A percentile compares a stretch with the other conserved stretches of the same genome.
These are phyloP conservation scores for Gerris lacustris DNA, from an alignment of 2,888 invertebrate species.

Conservation along the genomic window DNA sequence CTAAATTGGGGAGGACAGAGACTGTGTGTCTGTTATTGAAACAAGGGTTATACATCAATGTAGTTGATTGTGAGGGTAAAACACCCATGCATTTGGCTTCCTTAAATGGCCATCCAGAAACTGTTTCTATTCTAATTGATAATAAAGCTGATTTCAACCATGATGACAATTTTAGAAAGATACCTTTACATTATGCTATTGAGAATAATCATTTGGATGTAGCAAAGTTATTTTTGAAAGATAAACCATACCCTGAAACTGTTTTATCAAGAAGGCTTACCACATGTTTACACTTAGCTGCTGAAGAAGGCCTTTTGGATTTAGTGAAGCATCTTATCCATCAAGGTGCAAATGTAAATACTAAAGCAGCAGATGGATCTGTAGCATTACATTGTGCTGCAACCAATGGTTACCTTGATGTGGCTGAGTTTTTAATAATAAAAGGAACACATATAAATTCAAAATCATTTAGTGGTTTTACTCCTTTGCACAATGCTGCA, in stretches of 20 bases:
- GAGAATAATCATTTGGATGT: background rate
- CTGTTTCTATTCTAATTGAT: background rate
- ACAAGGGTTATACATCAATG: background rate
- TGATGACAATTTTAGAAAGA: background rate
- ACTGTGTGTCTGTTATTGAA: background rate
- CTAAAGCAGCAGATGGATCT: slow-evolving; percentile 10
- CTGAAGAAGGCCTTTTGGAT: background rate
- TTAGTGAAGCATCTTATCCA: background rate
- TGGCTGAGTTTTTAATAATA: slow-evolving; percentile 25
- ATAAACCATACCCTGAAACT: background rate
- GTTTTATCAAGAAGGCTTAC: background rate
- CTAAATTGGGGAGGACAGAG: background rate
- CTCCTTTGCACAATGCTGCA: slow-evolving; percentile 23
- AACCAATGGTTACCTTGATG: slow-evolving; percentile 17
- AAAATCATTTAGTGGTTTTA: slow-evolving; percentile 13
- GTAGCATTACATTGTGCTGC: slow-evolving; percentile 25
- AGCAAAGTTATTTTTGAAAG: background rate
- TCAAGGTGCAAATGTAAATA: slow-evolving; percentile 24
- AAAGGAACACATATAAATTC: slow-evolving; percentile 23
- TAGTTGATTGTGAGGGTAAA: background rate
- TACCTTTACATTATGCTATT: background rate
- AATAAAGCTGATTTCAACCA: background rate
- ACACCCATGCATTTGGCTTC: background rate
- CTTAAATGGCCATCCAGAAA: background rate
- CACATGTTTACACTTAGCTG: background rate